Conservation (phyloP, 2,113 vertebrate genomes). For the Apistogramma diplotaenia region DNA sequence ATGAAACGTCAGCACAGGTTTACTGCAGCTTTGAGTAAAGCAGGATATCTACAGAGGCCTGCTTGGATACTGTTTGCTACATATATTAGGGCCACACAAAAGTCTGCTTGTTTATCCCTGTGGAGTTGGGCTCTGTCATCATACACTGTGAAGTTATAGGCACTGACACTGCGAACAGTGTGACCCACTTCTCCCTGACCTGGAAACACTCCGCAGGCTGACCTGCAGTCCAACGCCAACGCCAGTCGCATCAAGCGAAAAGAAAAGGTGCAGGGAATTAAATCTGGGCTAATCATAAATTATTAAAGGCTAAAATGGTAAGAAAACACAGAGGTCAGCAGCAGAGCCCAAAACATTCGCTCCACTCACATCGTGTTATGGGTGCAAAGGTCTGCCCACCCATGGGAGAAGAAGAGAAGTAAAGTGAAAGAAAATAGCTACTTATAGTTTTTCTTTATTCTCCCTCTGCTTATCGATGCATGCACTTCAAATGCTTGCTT, state of each 20-base stretch:
- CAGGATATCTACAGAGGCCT: not conserved
- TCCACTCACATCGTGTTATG: conserved; percentile 5
- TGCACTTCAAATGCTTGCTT: not conserved
- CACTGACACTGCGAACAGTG: conserved; percentile 74
- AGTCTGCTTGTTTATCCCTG: conserved; percentile 47
- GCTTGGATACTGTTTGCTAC: not conserved
- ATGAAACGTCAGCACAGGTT: not conserved
- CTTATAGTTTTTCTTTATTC: not conserved
- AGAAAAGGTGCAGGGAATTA: not conserved
- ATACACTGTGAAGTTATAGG: conserved; percentile 64
- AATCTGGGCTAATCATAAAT: conserved; percentile 60
- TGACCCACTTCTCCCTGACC: conserved; percentile 77
- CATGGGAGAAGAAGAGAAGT: not conserved
- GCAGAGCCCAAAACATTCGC: not conserved
- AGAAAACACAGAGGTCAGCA: conserved; percentile 37
- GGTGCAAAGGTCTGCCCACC: not conserved
- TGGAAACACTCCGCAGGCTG: conserved; percentile 71
- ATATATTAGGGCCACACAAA: conserved; percentile 50
- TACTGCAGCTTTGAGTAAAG: not conserved
- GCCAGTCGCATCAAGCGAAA: conserved; percentile 27
- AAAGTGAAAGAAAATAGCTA: not conserved
- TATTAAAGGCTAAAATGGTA: conserved; percentile 53
- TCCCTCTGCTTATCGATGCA: not conserved
- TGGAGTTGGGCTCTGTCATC: conserved; percentile 62
- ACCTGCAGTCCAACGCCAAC: conserved; percentile 47